Base-by-base conservation (phyloP, 2,113 vertebrate species). In the Spea multiplicata region DNA sequence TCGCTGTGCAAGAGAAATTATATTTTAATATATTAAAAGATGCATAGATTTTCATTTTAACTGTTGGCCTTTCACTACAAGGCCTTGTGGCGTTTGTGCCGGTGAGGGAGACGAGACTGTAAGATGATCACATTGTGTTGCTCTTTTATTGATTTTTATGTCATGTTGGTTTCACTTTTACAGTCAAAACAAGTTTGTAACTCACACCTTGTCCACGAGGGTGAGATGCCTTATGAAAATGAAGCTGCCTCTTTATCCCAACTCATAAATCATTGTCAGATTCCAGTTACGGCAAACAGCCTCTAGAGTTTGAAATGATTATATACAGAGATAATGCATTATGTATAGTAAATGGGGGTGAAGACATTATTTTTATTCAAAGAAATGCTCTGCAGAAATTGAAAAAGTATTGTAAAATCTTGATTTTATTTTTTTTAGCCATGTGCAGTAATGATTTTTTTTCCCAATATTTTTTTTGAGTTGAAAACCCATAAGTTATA, bases 261-360 rank as follows among this genome's bases (percentile, higher is more conserved):
- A 86, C 90, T 91, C 91, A 93, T 93, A 92, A 92, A 93, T 93
- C 92, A 93, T 91, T 93, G 92, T 92, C 91, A 92, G 82, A 85
- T 75, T 6, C 79, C 83, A 88, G 85, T 84, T 87, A 88, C 86
- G 89, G 87, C 84, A 89, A 88, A 91, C 91, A 89, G 86, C 88
- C 88, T 91, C 89, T 88, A 90, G 91, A 91, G 92, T 91, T 88
- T 85, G 84, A 84, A 87, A 86, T 88, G 89, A 93, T 93, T 89
- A 91, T 80, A 47, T 48, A 80, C 12, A 86, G 88, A 90, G 87
- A 91, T 89, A 90, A 91, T 91, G 83, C 86, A 90, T 92, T 91
- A 91, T 93, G 90, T 90, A 91, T 89, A 90, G 85, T 83, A 87
- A 88, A 86, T 83, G 82, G 85, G 88, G 84, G 85, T 89, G 86